Evolutionary conservation across 2,113 vertebrate species (phyloP).

Genomic region (Alethe castanea): DNA sequence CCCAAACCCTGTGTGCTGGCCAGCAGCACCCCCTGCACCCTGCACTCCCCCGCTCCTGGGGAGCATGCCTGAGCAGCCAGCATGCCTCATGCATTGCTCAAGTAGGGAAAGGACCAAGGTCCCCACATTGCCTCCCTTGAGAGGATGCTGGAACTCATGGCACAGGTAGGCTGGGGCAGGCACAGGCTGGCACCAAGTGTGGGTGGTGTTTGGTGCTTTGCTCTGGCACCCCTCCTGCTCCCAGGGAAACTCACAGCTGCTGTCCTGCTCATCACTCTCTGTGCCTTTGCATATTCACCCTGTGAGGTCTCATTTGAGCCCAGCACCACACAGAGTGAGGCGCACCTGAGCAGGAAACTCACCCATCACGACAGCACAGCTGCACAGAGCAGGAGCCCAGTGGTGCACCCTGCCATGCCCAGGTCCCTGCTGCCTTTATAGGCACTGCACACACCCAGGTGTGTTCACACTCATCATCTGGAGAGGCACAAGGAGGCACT

Average conservation of each 20-base stretch:
- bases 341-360: slow-evolving; percentile 6
- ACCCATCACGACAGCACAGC: slow-evolving; percentile 29
- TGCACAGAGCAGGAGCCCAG: neutral
- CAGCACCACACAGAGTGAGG: neutral
- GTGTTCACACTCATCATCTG: neutral
- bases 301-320: neutral
- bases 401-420: neutral
- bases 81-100: neutral
- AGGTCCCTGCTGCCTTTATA: neutral
- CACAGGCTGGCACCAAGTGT: neutral
- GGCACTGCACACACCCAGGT: neutral
- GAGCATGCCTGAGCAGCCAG: neutral
- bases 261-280: neutral
- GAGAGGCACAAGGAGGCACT: slow-evolving; percentile 30
- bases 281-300: neutral
- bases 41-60: neutral
- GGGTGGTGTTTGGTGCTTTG: neutral
- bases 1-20: neutral
- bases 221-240: neutral
- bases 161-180: neutral
- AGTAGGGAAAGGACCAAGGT: neutral
- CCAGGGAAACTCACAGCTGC: neutral
- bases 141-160: neutral
- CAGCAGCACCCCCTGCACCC: neutral
- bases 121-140: neutral